A percentile compares a stretch with the other conserved stretches of the same genome.
Conservation (phyloP, 2,113 vertebrate genomes). For the Chaetura pelagica region DNA sequence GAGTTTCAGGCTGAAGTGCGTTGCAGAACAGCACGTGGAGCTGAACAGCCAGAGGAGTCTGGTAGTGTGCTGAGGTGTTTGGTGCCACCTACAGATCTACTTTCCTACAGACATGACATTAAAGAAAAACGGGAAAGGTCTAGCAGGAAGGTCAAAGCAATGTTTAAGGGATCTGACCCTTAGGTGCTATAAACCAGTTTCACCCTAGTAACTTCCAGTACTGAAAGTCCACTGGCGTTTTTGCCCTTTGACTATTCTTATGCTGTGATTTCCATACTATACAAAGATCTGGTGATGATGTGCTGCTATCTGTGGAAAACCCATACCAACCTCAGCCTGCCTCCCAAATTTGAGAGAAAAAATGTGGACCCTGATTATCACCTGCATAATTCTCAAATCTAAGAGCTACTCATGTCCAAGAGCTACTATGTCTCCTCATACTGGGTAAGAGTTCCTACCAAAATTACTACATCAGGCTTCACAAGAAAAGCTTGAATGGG, state of each 20-base stretch:
- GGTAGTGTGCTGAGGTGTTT: neutral
- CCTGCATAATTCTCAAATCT: neutral
- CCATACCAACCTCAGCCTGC: neutral
- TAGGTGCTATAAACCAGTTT: neutral
- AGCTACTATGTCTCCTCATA: neutral
- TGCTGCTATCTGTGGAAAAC: neutral
- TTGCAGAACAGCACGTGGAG: neutral
- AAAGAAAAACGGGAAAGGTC: neutral
- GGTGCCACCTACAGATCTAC: conserved; percentile 55
- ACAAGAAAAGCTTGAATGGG: neutral
- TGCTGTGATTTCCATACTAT: neutral
- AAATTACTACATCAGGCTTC: neutral
- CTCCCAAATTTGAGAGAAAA: neutral
- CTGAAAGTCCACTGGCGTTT: neutral
- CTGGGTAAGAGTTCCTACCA: neutral
- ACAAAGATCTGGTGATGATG: neutral
- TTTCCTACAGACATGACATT: neutral
- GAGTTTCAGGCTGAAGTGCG: neutral
- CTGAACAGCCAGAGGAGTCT: neutral
- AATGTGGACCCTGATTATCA: neutral
- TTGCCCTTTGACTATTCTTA: neutral
- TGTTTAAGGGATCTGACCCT: no score
- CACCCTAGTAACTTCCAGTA: neutral
- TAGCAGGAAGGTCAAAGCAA: neutral
- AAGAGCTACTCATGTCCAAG: neutral